phyloP scores from a whole-genome alignment of 2,797 vertebrate species.

The Taeniopygia guttata region DNA sequence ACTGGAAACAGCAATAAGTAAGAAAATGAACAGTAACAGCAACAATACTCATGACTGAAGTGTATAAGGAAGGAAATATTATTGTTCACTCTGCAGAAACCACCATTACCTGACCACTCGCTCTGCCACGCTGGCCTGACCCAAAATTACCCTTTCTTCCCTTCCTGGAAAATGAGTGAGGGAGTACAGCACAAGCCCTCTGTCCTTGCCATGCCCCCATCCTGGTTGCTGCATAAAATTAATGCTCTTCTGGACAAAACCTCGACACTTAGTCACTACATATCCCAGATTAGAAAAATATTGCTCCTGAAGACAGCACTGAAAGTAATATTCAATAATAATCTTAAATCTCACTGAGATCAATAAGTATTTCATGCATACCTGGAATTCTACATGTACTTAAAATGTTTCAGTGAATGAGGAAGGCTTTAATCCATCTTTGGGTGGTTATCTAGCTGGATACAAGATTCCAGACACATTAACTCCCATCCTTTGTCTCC shows the following conservation, averaged over 20 bases:
- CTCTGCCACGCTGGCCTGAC: fast-evolving
- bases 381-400: not conserved
- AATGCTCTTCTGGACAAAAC: not conserved
- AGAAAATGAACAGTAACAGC: not conserved
- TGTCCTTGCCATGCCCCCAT: fast-evolving
- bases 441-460: not conserved
- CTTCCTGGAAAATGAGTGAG: not conserved
- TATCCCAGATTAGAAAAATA: not conserved
- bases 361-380: not conserved
- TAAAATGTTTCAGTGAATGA: not conserved
- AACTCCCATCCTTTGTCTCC: not conserved
- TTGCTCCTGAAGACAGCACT: not conserved
- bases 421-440: not conserved
- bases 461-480: not conserved
- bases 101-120: fast-evolving
- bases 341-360: not conserved
- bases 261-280: not conserved
- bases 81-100: not conserved
- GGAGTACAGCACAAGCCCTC: fast-evolving
- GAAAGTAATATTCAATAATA: not conserved
- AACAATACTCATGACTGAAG: not conserved
- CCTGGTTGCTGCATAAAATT: not conserved
- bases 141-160: fast-evolving
- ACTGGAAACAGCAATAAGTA: not conserved
- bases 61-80: not conserved